Percentiles rank a stretch among this genome's conserved stretches.
Conservation (phyloP, 2,113 vertebrate species). For the Puffinus mauretanicus region DNA sequence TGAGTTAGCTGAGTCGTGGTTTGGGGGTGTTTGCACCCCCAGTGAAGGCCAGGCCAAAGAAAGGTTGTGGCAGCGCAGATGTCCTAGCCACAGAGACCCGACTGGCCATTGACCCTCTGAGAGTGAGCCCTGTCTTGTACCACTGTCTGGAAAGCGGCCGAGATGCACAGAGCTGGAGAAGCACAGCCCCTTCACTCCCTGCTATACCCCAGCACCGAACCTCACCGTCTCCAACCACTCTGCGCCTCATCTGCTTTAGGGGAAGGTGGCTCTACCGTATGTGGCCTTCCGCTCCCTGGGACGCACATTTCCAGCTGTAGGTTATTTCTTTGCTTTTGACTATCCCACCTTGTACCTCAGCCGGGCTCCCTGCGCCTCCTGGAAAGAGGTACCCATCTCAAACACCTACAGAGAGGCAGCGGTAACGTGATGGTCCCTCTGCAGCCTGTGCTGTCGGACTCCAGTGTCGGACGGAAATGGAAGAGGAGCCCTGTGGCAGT, state of each 20-base stretch:
- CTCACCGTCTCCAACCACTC: background rate
- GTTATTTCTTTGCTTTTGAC: background rate
- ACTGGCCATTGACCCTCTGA: background rate
- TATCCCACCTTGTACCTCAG: background rate
- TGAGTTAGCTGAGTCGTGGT: background rate
- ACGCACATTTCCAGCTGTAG: background rate
- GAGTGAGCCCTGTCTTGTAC: background rate
- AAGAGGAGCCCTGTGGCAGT: background rate
- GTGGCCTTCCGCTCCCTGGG: background rate
- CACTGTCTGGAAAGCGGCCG: background rate
- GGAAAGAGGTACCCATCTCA: background rate
- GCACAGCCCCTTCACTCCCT: background rate
- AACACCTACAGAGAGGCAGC: background rate
- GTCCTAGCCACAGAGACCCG: background rate
- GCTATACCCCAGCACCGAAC: background rate
- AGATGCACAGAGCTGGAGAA: background rate
- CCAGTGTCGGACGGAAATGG: background rate
- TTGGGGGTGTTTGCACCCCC: background rate
- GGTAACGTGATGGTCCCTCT: background rate
- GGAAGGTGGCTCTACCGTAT: background rate
- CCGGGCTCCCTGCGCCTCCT: background rate
- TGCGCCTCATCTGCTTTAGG: background rate
- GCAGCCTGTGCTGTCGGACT: background rate
- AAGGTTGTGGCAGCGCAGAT: background rate
- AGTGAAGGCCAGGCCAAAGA: background rate